Base-by-base conservation (phyloP, 2,113 vertebrate genomes). In the Casuarius casuarius region DNA sequence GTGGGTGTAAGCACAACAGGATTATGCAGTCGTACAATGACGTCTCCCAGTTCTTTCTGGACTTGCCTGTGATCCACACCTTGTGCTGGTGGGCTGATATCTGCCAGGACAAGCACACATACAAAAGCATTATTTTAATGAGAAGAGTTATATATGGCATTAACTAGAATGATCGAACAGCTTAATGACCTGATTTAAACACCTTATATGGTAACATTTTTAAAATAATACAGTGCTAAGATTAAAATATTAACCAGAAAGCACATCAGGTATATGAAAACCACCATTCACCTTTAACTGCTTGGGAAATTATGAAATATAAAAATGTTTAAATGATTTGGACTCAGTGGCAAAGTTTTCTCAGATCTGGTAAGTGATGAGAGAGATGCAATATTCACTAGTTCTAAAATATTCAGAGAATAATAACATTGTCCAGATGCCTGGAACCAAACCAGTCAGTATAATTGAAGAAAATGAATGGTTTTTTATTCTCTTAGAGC, bases 41-140 rank as follows among this genome's bases (percentile, higher is more conserved):
- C 99, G 3, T 99, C 99, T 4, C 99, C 99, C 4, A 99, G 98
- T 54, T 99, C 99, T 71, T 99, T 99, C 97, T 99, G 99, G 2
- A 99, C 99, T n/a, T 99, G 99, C 65, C 99, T 98, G 95, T 99
- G 99, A 97, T 99, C 99, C 51, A 99, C 99, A 46, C 99, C 99
- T 97, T 99, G 99, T 40, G 99, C 99, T 80, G 99, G 99, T 72
- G 99, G 99, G 91, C 99, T 99, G 96, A 99, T 99, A 97, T 99
- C 99, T 99, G 94, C 5, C 92, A 95, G 48, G 38, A 9, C 68
- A 92, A 89, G 74, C 19, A 94, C 33, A 90, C 9, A 85, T 1
- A 87, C 2, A 10, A 85, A 75, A 86, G 9, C 4, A 40, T 76
- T 84, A 79, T 42, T 84, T 95, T 74, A 95, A 71, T 15, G 25